These are phyloP conservation scores for Thermophis baileyi DNA, from an alignment of 2,113 vertebrate genomes.

Conservation along the genomic window DNA sequence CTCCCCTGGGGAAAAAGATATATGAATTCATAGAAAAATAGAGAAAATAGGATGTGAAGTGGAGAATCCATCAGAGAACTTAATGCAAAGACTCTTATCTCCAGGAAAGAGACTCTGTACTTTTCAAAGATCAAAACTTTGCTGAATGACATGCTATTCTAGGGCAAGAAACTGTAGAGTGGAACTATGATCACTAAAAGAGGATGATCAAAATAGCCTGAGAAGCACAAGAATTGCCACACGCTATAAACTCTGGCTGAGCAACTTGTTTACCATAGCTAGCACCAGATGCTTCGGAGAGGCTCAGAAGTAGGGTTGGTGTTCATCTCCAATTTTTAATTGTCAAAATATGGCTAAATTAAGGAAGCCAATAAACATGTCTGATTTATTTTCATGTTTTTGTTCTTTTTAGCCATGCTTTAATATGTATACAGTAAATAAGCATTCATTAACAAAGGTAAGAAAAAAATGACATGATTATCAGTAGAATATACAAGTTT, in stretches of 20 bases:
- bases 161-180: background rate
- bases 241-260: background rate
- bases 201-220: background rate
- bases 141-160: background rate
- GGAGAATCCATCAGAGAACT: background rate
- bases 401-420: background rate
- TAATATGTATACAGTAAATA: background rate
- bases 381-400: background rate
- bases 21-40: background rate
- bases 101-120: background rate
- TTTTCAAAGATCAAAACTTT: background rate
- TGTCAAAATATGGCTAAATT: background rate
- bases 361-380: background rate
- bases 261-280: background rate
- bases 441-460: background rate
- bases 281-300: background rate
- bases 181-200: background rate
- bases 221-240: background rate
- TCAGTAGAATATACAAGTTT: background rate
- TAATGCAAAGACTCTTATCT: background rate
- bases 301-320: background rate
- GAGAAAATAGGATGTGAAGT: background rate
- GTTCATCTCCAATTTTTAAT: background rate
- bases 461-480: background rate
- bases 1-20: background rate